Evolutionary conservation across 53 echinoderm and acorn worm genomes (phyloP).

Genomic region (Crossaster papposus): DNA sequence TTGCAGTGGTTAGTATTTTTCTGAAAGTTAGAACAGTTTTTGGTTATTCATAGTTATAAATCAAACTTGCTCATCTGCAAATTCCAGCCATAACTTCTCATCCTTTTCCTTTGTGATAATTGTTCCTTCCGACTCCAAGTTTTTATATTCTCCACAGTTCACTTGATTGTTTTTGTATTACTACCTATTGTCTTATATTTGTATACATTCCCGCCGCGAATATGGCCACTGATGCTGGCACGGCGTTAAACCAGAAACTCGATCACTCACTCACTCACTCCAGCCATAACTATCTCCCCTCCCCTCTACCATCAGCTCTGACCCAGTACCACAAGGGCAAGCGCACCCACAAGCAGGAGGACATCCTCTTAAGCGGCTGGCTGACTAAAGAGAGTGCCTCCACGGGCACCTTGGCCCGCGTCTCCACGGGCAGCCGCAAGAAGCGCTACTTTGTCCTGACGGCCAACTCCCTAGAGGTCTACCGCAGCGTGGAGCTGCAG

Average conservation of each 20-base stretch:
- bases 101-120: too few relatives aligned
- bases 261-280: too few relatives aligned
- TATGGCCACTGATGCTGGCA: too few relatives aligned
- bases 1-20: too few relatives aligned
- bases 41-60: not conserved
- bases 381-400: conserved; percentile 86
- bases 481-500: conserved; percentile 84
- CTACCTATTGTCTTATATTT: too few relatives aligned
- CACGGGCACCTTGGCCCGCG: conserved; percentile 78
- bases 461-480: conserved; percentile 88
- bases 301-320: conserved; percentile 65
- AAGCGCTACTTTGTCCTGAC: conserved; percentile 97
- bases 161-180: too few relatives aligned
- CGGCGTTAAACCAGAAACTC: too few relatives aligned
- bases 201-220: too few relatives aligned
- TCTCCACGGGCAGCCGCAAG: conserved; percentile 77
- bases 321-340: conserved; percentile 95
- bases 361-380: conserved; percentile 94
- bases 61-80: not conserved
- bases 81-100: too few relatives aligned
- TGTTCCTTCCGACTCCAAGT: too few relatives aligned
- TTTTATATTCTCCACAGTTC: too few relatives aligned
- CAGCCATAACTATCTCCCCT: not conserved
- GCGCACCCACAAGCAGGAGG: conserved; percentile 88
- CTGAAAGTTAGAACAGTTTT: too few relatives aligned